phyloP scores from a whole-genome alignment of 1,140 invertebrate species.

The Harpegnathos saltator region DNA sequence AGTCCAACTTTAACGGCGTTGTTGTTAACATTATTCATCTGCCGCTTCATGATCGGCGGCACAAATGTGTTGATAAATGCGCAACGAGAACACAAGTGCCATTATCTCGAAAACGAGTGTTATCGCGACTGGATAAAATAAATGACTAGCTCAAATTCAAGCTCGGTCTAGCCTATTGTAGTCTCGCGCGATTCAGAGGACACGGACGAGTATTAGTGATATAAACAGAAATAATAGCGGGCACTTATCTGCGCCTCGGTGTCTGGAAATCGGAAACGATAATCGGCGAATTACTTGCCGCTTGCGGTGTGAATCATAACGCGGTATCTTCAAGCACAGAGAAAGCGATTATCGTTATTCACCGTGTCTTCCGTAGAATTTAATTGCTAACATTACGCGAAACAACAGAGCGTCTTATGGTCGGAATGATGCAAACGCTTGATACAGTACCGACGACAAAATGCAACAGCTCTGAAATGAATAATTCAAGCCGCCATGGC shows the following conservation, averaged over 20 bases:
- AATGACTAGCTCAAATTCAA: neutral
- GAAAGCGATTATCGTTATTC: constrained; percentile 61
- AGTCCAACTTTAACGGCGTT: no score
- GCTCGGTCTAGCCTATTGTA: neutral
- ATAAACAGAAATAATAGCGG: neutral
- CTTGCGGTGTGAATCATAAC: neutral
- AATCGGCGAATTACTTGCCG: neutral
- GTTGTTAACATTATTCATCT: no score
- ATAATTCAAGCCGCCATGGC: constrained; percentile 82
- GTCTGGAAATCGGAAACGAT: neutral
- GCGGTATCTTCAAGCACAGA: neutral
- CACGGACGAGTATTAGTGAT: constrained; percentile 4
- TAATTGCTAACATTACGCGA: constrained; percentile 78
- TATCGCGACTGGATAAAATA: constrained; percentile 8
- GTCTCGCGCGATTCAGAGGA: neutral
- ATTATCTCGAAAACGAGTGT: no score
- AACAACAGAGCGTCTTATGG: constrained; percentile 75
- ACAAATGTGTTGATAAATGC: no score
- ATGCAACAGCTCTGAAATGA: constrained; percentile 81
- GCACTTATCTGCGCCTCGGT: neutral
- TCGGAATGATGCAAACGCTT: constrained; percentile 70
- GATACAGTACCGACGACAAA: constrained; percentile 75
- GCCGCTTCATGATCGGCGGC: no score
- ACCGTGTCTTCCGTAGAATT: constrained; percentile 72
- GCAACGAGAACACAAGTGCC: neutral